These are phyloP conservation scores for Suricata suricatta DNA, from an alignment of 2,113 vertebrate species.

Conservation along the genomic window DNA sequence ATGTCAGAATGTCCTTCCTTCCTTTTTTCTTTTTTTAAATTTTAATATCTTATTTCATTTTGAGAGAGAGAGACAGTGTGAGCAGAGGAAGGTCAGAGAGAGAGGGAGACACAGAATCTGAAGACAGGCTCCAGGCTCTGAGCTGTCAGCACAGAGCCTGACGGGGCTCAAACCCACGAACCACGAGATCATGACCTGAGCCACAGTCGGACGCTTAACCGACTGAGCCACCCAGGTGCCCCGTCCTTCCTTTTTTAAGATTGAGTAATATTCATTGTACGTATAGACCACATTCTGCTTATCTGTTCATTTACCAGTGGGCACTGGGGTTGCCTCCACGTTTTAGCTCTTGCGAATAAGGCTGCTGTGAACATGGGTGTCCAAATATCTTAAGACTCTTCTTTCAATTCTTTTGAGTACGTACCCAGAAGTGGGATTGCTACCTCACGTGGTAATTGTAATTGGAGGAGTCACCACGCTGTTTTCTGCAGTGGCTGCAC, in stretches of 20 bases:
- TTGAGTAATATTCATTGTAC: background rate
- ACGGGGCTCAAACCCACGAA: too few species aligned
- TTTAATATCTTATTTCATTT: too few species aligned
- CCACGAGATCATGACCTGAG: too few species aligned
- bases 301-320: background rate
- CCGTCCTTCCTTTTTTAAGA: background rate
- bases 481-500: background rate
- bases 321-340: background rate
- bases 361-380: background rate
- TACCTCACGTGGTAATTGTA: background rate
- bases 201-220: too few species aligned
- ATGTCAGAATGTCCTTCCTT: background rate
- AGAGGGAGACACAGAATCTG: too few species aligned
- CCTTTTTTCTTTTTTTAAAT: too few species aligned
- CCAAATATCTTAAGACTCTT: background rate
- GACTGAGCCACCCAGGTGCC: too few species aligned
- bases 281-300: background rate
- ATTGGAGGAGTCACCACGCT: background rate
- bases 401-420: background rate
- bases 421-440: background rate
- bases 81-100: too few species aligned
- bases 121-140: too few species aligned
- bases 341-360: background rate
- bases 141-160: too few species aligned
- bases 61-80: too few species aligned